Evolutionary conservation across 1,140 invertebrate species (phyloP).

Genomic region (Pseudomyrmex gracilis): DNA sequence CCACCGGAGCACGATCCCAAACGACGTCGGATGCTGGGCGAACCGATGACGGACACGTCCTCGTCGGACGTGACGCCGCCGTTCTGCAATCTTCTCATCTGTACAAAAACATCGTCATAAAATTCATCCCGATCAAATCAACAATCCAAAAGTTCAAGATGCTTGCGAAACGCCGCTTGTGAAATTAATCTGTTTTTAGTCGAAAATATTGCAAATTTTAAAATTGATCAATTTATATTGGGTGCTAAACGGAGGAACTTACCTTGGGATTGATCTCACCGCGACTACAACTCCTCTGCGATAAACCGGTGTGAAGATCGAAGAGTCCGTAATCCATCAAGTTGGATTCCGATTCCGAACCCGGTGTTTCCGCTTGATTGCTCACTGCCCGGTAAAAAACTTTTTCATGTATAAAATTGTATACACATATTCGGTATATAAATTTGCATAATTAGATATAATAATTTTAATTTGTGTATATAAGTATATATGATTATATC

Average conservation of each 20-base stretch:
- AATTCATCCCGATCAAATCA: slow-evolving; percentile 2
- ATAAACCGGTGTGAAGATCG: slow-evolving; percentile 89
- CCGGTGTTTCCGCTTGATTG: slow-evolving; percentile 89
- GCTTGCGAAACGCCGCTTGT: too few species aligned
- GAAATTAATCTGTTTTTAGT: too few species aligned
- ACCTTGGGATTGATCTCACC: slow-evolving; percentile 83
- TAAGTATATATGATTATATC: too few species aligned
- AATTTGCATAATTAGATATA: too few species aligned
- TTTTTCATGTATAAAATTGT: too few species aligned
- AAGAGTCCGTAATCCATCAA: slow-evolving; percentile 90
- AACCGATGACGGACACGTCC: slow-evolving; percentile 88
- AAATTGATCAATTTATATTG: too few species aligned
- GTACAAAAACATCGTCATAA: slow-evolving; percentile 18
- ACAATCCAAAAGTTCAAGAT: too few species aligned
- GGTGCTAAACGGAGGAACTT: slow-evolving; percentile 37
- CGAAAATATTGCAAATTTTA: not conserved
- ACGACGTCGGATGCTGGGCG: slow-evolving; percentile 89
- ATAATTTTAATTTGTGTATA: too few species aligned
- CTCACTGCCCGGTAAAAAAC: slow-evolving; percentile 84
- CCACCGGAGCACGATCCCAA: slow-evolving; percentile 88
- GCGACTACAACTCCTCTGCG: slow-evolving; percentile 83
- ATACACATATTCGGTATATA: too few species aligned
- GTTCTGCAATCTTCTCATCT: slow-evolving; percentile 85
- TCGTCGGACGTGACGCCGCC: slow-evolving; percentile 87
- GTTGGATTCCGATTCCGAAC: slow-evolving; percentile 91